Evolutionary conservation across 2,888 invertebrate species (phyloP).

Genomic region (Drosophila mimica): DNA sequence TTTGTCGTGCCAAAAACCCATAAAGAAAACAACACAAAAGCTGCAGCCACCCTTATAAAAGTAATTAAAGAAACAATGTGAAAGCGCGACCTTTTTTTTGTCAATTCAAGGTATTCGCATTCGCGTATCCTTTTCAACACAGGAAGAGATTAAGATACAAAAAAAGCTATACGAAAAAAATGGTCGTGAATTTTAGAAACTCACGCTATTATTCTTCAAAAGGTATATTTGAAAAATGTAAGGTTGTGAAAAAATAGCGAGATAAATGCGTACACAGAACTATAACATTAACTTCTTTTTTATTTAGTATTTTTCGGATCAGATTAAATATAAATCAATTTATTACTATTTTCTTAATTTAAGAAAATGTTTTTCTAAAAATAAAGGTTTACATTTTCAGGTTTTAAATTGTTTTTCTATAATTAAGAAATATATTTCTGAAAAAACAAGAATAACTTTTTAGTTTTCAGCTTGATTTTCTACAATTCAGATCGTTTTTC

Average conservation of each 20-base stretch:
- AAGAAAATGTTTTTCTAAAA: not conserved
- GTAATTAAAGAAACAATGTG: slow-evolving; percentile 6
- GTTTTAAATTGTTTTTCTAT: not conserved
- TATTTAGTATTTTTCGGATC: not conserved
- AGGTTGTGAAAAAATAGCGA: not conserved
- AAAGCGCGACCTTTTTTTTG: not conserved
- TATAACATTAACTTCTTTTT: not conserved
- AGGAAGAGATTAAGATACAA: not conserved
- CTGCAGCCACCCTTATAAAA: slow-evolving; percentile 14
- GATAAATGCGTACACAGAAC: not conserved
- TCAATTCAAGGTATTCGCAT: not conserved
- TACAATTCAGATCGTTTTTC: not conserved
- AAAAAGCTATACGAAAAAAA: not conserved
- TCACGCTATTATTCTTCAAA: not conserved
- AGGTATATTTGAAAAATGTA: not conserved
- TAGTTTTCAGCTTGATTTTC: not conserved
- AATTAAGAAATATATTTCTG: not conserved
- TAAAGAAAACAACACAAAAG: slow-evolving; percentile 27
- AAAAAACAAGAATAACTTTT: not conserved
- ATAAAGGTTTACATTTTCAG: not conserved
- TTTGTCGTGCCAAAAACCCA: slow-evolving; percentile 35
- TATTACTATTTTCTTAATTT: not conserved
- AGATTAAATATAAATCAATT: not conserved
- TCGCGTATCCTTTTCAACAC: not conserved
- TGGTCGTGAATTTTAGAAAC: not conserved